phyloP scores from a whole-genome alignment of 2,888 invertebrate genomes.

The Synanthedon formicaeformis region DNA sequence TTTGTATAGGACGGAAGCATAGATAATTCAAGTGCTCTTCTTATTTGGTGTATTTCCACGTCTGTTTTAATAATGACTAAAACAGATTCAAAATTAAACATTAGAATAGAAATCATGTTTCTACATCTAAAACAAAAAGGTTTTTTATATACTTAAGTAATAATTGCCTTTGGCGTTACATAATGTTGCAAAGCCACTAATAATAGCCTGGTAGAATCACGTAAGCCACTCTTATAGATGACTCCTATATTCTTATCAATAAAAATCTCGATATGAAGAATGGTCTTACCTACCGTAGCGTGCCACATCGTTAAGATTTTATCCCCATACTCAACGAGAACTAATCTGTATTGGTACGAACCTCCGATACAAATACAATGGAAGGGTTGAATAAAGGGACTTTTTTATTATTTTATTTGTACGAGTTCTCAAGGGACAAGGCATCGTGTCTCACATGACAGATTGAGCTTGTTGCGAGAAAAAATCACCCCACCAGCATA shows the following conservation, averaged over 20 bases:
- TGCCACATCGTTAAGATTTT: conserved; percentile 64
- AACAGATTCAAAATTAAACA: no score
- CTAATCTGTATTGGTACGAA: conserved; percentile 52
- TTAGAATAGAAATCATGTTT: no score
- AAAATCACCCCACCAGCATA: neutral
- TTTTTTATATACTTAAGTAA: no score
- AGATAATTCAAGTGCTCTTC: no score
- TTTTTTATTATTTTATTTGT: conserved; percentile 48
- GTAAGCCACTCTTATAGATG: conserved; percentile 46
- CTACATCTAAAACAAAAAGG: no score
- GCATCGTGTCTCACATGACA: conserved; percentile 41
- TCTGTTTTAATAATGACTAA: no score
- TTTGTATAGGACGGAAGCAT: no score
- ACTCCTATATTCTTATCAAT: conserved; percentile 51
- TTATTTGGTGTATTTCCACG: no score
- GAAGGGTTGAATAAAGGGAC: conserved; percentile 59
- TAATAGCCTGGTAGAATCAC: conserved; percentile 3
- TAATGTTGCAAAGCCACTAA: no score
- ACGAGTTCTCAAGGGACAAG: conserved; percentile 33
- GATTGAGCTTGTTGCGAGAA: conserved; percentile 26
- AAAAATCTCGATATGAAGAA: conserved; percentile 58
- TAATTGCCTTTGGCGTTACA: no score
- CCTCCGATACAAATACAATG: conserved; percentile 35
- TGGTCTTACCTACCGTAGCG: conserved; percentile 38
- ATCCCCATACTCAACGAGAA: conserved; percentile 50